Evolutionary conservation across 2,797 vertebrate genomes (phyloP).

Genomic region (Phoebastria nigripes): DNA sequence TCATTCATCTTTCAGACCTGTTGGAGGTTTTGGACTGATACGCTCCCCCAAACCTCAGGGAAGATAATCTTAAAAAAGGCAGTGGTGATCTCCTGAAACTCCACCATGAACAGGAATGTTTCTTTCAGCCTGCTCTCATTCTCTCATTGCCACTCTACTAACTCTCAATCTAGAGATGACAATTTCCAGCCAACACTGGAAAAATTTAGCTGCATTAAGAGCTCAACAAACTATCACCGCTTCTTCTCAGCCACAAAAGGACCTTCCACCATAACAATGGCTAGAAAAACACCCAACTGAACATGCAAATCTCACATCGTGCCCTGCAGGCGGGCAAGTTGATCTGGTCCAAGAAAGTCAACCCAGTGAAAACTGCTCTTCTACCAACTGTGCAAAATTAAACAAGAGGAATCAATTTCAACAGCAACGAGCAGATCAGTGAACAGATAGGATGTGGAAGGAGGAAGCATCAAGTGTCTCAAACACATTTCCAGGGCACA

Average conservation of each 20-base stretch:
- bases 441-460: not conserved
- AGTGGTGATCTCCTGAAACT: not conserved
- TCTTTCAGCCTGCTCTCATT: not conserved
- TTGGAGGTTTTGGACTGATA: not conserved
- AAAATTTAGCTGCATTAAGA: not conserved
- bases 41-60: not conserved
- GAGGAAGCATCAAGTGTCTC: not conserved
- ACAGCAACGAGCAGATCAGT: not conserved
- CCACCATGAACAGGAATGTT: not conserved
- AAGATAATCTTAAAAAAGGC: not conserved
- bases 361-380: not conserved
- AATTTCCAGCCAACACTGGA: not conserved
- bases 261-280: not conserved
- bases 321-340: not conserved
- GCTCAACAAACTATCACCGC: not conserved
- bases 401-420: not conserved
- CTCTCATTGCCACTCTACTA: not conserved
- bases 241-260: not conserved
- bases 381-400: not conserved
- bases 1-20: not conserved
- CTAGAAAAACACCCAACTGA: not conserved
- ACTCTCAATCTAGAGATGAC: not conserved
- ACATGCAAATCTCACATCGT: not conserved
- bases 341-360: not conserved
- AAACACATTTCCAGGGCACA: not conserved